Evolutionary conservation across 2,888 invertebrate genomes (phyloP).

Genomic region (Tridacna gigas): DNA sequence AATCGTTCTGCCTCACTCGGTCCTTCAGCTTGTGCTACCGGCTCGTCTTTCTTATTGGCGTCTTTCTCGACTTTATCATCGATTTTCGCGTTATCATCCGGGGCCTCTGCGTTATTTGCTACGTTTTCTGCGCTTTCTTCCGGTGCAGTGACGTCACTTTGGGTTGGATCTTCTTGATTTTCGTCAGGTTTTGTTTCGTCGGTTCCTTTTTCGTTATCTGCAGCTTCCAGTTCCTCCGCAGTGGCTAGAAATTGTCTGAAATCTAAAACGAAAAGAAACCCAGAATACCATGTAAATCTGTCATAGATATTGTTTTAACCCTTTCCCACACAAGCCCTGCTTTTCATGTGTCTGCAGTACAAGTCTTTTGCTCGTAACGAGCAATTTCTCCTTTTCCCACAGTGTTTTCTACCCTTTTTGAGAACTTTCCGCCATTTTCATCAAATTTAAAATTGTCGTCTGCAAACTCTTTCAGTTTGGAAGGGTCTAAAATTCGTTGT

Average conservation of each 20-base stretch:
- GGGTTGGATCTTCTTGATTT: conserved; percentile 9
- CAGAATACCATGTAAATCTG: background rate
- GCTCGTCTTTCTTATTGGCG: background rate
- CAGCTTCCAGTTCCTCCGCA: background rate
- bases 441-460: no score
- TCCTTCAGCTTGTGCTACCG: conserved; percentile 7
- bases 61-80: conserved; percentile 12
- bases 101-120: conserved; percentile 2
- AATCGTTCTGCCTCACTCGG: conserved; percentile 19
- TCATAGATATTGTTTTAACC: no score
- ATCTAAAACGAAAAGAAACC: conserved; percentile 50
- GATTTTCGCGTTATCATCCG: background rate
- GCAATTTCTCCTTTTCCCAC: no score
- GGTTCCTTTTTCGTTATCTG: conserved; percentile 16
- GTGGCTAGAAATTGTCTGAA: conserved; percentile 63
- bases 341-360: no score
- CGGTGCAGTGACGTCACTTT: background rate
- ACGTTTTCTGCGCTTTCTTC: background rate
- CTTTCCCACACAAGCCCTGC: no score
- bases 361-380: no score
- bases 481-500: no score
- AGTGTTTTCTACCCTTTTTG: no score
- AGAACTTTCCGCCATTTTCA: no score
- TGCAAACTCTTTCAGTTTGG: no score
- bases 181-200: conserved; percentile 13